These are phyloP conservation scores for Xanthorhoe spadicearia DNA, from an alignment of 2,888 invertebrate genomes.

Conservation along the genomic window DNA sequence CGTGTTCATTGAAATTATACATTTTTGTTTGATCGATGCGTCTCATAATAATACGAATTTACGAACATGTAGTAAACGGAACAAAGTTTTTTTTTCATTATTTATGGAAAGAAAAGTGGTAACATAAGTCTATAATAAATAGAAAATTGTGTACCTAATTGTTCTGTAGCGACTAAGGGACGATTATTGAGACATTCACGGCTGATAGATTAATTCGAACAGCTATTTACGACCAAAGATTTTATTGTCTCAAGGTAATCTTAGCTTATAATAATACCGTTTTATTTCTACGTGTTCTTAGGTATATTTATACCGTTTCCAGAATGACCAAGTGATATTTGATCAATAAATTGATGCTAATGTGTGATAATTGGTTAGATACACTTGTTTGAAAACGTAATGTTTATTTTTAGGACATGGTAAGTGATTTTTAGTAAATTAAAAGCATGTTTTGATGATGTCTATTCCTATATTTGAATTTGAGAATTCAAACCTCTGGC, in stretches of 20 bases:
- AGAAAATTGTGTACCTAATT: not conserved
- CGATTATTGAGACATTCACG: constrained; percentile 46
- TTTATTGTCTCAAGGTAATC: constrained; percentile 62
- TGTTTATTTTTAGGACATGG: not conserved
- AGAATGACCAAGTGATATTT: constrained; percentile 56
- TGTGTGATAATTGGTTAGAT: not conserved
- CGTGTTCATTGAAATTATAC: too few relatives aligned
- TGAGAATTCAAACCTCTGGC: too few relatives aligned
- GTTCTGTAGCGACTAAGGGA: not conserved
- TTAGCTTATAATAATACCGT: not conserved
- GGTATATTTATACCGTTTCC: constrained; percentile 42
- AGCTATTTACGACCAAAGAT: constrained; percentile 63
- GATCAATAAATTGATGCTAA: constrained; percentile 21
- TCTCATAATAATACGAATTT: too few relatives aligned
- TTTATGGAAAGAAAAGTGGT: too few relatives aligned
- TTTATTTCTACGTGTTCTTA: constrained; percentile 6
- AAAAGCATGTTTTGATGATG: too few relatives aligned
- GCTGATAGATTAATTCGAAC: constrained; percentile 76
- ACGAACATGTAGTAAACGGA: too few relatives aligned
- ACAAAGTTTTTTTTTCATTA: too few relatives aligned
- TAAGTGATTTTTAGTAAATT: too few relatives aligned
- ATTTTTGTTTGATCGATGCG: too few relatives aligned
- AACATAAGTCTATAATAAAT: not conserved
- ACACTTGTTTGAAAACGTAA: not conserved
- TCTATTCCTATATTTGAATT: too few relatives aligned